These are phyloP conservation scores for Channallabes apus DNA, from an alignment of 2,797 vertebrate species.

Conservation along the genomic window DNA sequence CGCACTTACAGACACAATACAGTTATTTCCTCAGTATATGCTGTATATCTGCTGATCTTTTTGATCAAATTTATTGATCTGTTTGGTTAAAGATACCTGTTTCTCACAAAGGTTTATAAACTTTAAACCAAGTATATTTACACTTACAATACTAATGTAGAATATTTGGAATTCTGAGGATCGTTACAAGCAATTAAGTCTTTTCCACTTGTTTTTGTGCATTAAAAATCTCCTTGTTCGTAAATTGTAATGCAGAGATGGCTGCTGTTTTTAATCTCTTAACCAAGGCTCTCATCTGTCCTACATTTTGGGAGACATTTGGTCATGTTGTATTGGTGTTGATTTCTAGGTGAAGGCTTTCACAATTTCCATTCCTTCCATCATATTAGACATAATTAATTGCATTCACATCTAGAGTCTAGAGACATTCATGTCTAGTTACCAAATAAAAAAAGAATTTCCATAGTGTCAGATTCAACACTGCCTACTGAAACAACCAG, in stretches of 20 bases:
- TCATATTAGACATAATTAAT: too few species aligned
- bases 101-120: background rate
- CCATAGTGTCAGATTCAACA: background rate
- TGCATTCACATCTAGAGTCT: too few species aligned
- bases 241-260: background rate
- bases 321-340: conserved; percentile 54
- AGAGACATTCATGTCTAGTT: background rate
- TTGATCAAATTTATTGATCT: background rate
- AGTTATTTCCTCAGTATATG: background rate
- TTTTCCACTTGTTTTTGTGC: background rate
- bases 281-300: conserved; percentile 57
- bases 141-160: background rate
- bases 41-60: background rate
- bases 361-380: background rate
- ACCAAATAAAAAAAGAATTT: background rate
- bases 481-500: background rate
- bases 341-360: conserved; percentile 34
- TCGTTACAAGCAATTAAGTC: background rate
- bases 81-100: background rate
- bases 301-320: conserved; percentile 60
- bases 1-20: background rate
- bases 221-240: background rate
- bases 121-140: background rate
- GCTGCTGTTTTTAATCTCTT: conserved; percentile 57
- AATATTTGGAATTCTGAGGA: background rate